Conservation (phyloP, 2,797 vertebrate species). For the Falco concolor region DNA sequence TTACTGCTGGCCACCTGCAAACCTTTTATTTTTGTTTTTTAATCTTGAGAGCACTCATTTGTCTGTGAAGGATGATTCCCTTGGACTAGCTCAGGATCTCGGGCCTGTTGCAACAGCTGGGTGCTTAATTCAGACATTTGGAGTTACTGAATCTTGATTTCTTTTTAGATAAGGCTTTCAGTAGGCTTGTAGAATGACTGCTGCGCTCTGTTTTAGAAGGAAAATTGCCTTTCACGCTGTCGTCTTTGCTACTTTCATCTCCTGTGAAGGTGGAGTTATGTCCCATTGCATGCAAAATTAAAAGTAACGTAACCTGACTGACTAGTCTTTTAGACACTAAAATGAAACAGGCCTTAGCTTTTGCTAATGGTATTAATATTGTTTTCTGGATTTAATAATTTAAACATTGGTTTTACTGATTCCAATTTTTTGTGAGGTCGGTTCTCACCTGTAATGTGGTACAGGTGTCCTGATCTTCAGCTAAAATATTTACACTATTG, state of each 20-base stretch:
- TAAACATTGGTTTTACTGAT: background rate
- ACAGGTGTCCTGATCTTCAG: background rate
- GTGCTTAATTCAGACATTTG: background rate
- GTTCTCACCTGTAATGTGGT: background rate
- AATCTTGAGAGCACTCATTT: background rate
- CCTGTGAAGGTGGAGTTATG: background rate
- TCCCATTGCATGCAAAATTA: background rate
- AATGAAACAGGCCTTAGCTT: background rate
- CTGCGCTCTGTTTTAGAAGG: background rate
- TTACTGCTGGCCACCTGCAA: background rate
- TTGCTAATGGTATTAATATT: background rate
- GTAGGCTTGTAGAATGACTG: background rate
- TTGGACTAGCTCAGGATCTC: background rate
- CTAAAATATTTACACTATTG: background rate
- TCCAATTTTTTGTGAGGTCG: fast-evolving
- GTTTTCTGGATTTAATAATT: background rate
- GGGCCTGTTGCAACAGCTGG: background rate
- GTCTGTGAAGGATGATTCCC: background rate
- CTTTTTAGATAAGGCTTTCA: background rate
- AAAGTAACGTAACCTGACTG: background rate
- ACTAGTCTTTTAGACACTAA: background rate
- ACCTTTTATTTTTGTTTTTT: background rate
- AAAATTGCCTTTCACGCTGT: background rate
- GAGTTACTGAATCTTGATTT: background rate
- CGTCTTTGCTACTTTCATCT: background rate